These are phyloP conservation scores for Scalopus aquaticus DNA, from an alignment of 2,113 vertebrate genomes.

Conservation along the genomic window DNA sequence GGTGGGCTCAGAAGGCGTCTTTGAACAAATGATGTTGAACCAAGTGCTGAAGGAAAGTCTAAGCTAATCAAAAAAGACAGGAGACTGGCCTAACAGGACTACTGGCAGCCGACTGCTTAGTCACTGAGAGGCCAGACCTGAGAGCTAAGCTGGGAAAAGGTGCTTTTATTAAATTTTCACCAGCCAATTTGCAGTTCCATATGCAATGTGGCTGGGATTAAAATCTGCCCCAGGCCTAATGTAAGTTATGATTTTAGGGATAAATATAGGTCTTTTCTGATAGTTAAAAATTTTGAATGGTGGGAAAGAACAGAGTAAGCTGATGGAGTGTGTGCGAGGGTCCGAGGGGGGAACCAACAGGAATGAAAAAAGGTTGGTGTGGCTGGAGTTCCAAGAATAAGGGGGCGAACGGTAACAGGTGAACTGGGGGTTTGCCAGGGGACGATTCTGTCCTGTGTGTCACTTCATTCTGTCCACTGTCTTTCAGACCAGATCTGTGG, in stretches of 20 bases:
- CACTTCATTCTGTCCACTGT: background rate
- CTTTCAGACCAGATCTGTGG: conserved; percentile 21
- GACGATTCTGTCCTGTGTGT: background rate
- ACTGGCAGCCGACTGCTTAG: background rate
- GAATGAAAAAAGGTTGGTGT: background rate
- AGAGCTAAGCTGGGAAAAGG: background rate
- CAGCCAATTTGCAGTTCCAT: background rate
- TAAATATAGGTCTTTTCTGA: background rate
- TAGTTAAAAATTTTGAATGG: background rate
- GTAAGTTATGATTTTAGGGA: background rate
- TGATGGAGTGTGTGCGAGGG: background rate
- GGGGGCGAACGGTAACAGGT: background rate
- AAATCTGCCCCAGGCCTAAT: background rate
- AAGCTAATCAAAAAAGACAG: background rate
- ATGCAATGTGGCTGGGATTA: background rate
- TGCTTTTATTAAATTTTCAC: background rate
- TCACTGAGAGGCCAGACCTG: background rate
- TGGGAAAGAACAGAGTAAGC: background rate
- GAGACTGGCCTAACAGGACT: background rate
- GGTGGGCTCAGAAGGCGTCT: background rate
- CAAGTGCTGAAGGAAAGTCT: background rate
- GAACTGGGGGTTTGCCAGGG: background rate
- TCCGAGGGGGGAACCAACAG: background rate
- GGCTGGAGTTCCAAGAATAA: background rate
- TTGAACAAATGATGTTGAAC: background rate